A percentile compares a stretch with the other conserved stretches of the same genome.
These are phyloP conservation scores for Melangyna quadrimaculata DNA, from an alignment of 2,888 invertebrate genomes.

Conservation along the genomic window DNA sequence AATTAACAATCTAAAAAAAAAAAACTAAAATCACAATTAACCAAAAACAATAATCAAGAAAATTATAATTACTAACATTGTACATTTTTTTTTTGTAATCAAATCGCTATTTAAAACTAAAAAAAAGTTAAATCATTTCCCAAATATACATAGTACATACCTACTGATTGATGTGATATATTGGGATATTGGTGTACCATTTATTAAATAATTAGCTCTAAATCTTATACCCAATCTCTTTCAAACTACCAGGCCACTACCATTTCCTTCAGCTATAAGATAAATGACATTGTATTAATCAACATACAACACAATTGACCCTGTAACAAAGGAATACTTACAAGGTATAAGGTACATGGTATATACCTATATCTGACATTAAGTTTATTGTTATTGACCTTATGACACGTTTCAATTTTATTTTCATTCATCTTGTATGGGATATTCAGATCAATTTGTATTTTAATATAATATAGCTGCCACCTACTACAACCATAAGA, in stretches of 20 bases:
- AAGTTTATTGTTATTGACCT: slow-evolving; percentile 31
- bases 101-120: too few species aligned
- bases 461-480: not conserved
- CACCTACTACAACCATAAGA: not conserved
- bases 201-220: not conserved
- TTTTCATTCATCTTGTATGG: not conserved
- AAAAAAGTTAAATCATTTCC: too few species aligned
- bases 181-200: not conserved
- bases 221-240: not conserved
- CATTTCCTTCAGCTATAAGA: not conserved
- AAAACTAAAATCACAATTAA: too few species aligned
- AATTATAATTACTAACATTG: too few species aligned
- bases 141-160: too few species aligned
- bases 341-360: not conserved
- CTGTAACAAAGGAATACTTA: not conserved
- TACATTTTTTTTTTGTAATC: too few species aligned
- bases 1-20: too few species aligned
- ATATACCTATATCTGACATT: too few species aligned
- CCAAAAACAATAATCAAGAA: too few species aligned
- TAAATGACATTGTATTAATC: not conserved
- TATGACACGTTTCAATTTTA: slow-evolving; percentile 44
- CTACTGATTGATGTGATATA: not conserved
- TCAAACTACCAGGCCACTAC: too few species aligned
- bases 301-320: not conserved
- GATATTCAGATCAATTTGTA: not conserved